phyloP scores from a whole-genome alignment of 2,888 invertebrate species.

The Drosophila robusta region DNA sequence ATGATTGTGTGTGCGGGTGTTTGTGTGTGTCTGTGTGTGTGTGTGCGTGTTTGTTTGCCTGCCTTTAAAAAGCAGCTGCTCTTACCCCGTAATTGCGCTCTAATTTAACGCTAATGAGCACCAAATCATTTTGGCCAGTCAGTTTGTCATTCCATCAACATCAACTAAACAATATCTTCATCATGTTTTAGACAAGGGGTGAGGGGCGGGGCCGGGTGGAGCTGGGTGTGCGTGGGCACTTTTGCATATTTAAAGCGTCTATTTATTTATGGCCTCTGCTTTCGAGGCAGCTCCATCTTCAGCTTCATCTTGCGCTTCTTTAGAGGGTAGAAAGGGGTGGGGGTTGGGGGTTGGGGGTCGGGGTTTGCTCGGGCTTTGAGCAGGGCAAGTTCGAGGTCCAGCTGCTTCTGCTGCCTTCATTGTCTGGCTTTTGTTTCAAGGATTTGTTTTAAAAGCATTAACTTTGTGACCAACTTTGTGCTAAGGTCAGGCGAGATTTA shows the following conservation, averaged over 20 bases:
- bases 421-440: conserved; percentile 52
- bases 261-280: conserved; percentile 51
- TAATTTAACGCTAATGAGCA: conserved; percentile 77
- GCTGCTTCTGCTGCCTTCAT: conserved; percentile 16
- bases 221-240: conserved; percentile 40
- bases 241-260: conserved; percentile 49
- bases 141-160: conserved; percentile 49
- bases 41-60: conserved; percentile 21
- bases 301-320: conserved; percentile 1
- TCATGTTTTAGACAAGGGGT: neutral
- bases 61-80: conserved; percentile 43
- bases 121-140: conserved; percentile 64
- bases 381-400: conserved; percentile 30
- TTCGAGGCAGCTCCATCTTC: neutral
- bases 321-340: neutral
- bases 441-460: conserved; percentile 58
- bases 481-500: conserved; percentile 50
- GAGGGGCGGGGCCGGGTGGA: neutral
- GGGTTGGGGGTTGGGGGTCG: neutral
- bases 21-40: conserved; percentile 17
- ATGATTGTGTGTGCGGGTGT: conserved; percentile 17
- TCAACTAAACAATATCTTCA: conserved; percentile 2
- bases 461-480: conserved; percentile 44
- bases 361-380: neutral
- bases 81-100: conserved; percentile 64